Percentiles rank a stretch among this genome's conserved stretches.
These are phyloP conservation scores for Drosophila nasuta DNA, from an alignment of 1,140 invertebrate species.

Conservation along the genomic window DNA sequence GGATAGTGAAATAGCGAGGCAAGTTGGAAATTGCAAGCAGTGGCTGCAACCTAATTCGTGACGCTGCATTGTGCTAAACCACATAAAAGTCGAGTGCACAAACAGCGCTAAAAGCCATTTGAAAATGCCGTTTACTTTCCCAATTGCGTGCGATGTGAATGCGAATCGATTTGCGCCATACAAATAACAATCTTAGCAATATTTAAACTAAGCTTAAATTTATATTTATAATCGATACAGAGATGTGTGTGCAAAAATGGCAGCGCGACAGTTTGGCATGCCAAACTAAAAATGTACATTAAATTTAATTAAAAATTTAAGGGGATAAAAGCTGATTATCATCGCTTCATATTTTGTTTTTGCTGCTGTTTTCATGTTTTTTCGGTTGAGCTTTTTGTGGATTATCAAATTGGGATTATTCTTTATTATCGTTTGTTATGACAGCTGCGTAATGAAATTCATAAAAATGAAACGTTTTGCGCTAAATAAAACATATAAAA, in stretches of 20 bases:
- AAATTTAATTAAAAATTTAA: conserved; percentile 67
- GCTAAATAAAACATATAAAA: conserved; percentile 44
- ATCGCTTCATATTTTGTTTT: conserved; percentile 20
- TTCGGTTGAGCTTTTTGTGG: neutral
- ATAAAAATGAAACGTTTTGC: conserved; percentile 49
- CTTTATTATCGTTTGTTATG: conserved; percentile 65
- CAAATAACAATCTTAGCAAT: conserved; percentile 6
- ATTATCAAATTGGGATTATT: conserved; percentile 30
- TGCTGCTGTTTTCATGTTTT: too few species aligned
- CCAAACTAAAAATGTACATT: conserved; percentile 55
- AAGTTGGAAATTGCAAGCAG: neutral
- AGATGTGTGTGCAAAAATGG: neutral
- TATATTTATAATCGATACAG: conserved; percentile 10
- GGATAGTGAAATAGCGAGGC: neutral
- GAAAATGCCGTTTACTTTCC: conserved; percentile 9
- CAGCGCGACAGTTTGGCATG: conserved; percentile 17
- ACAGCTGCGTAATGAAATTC: conserved; percentile 59
- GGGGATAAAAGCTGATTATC: conserved; percentile 15
- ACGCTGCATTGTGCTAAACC: conserved; percentile 17
- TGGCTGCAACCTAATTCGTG: conserved; percentile 23
- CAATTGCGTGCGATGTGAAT: conserved; percentile 1
- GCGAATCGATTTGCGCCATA: conserved; percentile 3
- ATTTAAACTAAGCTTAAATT: conserved; percentile 2
- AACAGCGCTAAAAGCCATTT: conserved; percentile 19
- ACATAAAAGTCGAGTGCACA: conserved; percentile 30